These are phyloP conservation scores for Hephaestus fuliginosus DNA, from an alignment of 2,797 vertebrate species.

Conservation along the genomic window DNA sequence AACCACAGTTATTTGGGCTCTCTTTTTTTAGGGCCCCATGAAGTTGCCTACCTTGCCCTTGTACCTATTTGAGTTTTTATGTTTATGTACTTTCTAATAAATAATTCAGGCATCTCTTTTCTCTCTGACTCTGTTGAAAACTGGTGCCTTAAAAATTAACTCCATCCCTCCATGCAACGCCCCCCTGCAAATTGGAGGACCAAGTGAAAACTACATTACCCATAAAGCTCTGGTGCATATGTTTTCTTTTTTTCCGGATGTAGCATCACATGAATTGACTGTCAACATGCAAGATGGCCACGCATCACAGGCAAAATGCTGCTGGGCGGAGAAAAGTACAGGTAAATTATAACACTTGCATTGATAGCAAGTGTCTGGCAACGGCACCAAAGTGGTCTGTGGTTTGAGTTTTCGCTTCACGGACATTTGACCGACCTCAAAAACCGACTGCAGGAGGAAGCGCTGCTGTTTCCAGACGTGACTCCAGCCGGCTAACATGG, in stretches of 20 bases:
- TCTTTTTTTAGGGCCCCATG: background rate
- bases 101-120: background rate
- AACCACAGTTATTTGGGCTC: background rate
- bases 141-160: background rate
- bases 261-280: conserved; percentile 87
- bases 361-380: conserved; percentile 13
- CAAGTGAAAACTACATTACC: conserved; percentile 67
- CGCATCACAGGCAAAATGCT: conserved; percentile 99
- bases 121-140: background rate
- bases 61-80: background rate
- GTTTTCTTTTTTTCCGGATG: conserved; percentile 85
- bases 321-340: conserved; percentile 99
- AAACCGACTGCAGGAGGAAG: conserved; percentile 5
- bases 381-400: too few species aligned
- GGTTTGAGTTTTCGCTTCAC: background rate
- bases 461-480: conserved; percentile 54
- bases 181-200: background rate
- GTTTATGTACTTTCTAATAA: background rate
- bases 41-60: too few species aligned
- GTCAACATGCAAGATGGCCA: conserved; percentile 99
- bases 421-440: background rate
- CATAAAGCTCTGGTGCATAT: conserved; percentile 56
- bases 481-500: conserved; percentile 76
- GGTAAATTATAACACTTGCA: conserved; percentile 81
- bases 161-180: background rate